These are phyloP conservation scores for Rhyzopertha dominica DNA, from an alignment of 1,140 invertebrate genomes.

Conservation along the genomic window DNA sequence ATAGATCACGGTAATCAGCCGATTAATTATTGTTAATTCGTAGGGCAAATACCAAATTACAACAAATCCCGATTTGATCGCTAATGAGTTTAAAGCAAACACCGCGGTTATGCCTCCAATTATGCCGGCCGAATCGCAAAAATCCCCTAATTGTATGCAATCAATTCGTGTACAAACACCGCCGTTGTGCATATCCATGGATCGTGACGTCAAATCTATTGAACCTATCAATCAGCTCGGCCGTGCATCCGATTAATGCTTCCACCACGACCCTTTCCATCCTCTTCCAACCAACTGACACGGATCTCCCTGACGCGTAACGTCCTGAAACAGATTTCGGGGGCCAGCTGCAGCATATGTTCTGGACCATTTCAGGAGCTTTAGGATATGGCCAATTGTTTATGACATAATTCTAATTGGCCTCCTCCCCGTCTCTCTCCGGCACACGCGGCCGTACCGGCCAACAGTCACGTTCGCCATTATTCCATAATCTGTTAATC, in stretches of 20 bases:
- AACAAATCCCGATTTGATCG: slow-evolving; percentile 39
- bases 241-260: slow-evolving; percentile 3
- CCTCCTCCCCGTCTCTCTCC: slow-evolving; percentile 11
- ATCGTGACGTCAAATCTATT: slow-evolving; percentile 25
- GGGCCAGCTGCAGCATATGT: slow-evolving; percentile 9
- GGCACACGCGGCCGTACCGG: slow-evolving; percentile 3
- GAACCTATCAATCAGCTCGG: slow-evolving; percentile 25
- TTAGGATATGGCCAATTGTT: too few relatives aligned
- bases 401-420: too few relatives aligned
- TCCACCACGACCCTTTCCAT: neutral
- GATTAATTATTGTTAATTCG: slow-evolving; percentile 46
- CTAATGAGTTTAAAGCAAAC: slow-evolving; percentile 43
- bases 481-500: slow-evolving; percentile 13
- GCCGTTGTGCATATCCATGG: slow-evolving; percentile 24
- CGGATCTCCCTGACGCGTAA: too few relatives aligned
- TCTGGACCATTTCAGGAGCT: slow-evolving; percentile 9
- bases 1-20: slow-evolving; percentile 44
- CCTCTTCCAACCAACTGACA: too few relatives aligned
- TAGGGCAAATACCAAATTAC: slow-evolving; percentile 41
- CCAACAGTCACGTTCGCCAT: neutral
- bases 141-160: slow-evolving; percentile 37
- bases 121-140: slow-evolving; percentile 31
- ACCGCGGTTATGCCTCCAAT: slow-evolving; percentile 29
- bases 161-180: slow-evolving; percentile 29
- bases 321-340: too few relatives aligned